A percentile compares a stretch with the other conserved stretches of the same genome.
phyloP scores from a whole-genome alignment of 2,113 vertebrate genomes.

The Ornithorhynchus anatinus region DNA sequence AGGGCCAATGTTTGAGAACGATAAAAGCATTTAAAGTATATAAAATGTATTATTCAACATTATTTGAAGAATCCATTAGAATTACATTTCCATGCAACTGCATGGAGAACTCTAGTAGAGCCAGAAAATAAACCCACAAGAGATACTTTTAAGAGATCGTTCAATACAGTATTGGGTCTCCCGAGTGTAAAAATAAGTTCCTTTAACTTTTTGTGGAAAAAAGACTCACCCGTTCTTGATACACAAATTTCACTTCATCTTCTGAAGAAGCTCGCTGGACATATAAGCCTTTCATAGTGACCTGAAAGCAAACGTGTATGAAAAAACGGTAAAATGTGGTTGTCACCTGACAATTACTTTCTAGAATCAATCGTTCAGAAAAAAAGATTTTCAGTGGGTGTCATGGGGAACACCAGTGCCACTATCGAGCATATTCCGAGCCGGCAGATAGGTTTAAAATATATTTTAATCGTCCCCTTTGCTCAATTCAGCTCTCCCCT shows the following conservation, averaged over 20 bases:
- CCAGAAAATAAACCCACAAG: too few relatives aligned
- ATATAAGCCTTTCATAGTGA: constrained; percentile 82
- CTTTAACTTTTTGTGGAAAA: background rate
- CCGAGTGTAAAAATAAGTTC: too few relatives aligned
- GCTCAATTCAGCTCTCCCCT: too few relatives aligned
- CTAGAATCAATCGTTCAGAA: background rate
- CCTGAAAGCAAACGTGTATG: constrained; percentile 47
- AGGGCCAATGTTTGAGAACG: too few relatives aligned
- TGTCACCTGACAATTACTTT: background rate
- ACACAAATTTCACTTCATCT: constrained; percentile 78
- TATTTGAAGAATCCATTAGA: too few relatives aligned
- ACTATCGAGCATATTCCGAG: background rate
- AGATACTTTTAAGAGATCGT: too few relatives aligned
- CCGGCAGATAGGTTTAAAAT: background rate
- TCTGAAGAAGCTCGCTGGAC: constrained; percentile 71
- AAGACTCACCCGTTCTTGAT: constrained; percentile 79
- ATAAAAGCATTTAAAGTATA: too few relatives aligned
- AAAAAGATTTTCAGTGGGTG: background rate
- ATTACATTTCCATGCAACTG: too few relatives aligned
- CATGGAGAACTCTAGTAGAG: too few relatives aligned
- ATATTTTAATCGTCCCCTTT: too few relatives aligned
- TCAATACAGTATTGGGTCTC: too few relatives aligned
- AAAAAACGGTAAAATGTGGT: background rate
- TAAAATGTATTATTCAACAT: too few relatives aligned
- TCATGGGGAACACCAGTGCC: background rate